Conservation (phyloP, 2,113 vertebrate genomes). For the Notechis scutatus region DNA sequence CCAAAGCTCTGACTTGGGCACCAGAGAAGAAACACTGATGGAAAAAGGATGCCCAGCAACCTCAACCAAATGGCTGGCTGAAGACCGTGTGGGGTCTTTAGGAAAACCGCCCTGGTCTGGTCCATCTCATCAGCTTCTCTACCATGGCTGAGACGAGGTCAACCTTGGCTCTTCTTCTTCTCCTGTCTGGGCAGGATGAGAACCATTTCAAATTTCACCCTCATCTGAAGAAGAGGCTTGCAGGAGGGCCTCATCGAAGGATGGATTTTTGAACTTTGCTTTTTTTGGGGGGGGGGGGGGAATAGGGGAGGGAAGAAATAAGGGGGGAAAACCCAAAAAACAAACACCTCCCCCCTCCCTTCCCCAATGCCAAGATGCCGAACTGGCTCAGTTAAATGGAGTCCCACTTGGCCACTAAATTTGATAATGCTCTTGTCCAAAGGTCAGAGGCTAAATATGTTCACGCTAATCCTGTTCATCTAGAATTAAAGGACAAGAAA, state of each 20-base stretch:
- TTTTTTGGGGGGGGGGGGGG: too few species aligned
- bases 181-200: neutral
- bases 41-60: neutral
- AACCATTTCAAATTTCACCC: neutral
- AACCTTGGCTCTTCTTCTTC: neutral
- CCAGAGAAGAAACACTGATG: neutral
- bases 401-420: constrained; percentile 86
- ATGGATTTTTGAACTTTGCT: constrained; percentile 18
- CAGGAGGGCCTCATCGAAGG: constrained; percentile 2
- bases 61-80: neutral
- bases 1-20: neutral
- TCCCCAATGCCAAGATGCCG: constrained; percentile 35
- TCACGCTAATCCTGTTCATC: constrained; percentile 86
- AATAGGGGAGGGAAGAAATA: neutral
- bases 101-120: neutral
- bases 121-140: neutral
- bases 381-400: constrained; percentile 65
- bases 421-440: constrained; percentile 86
- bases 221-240: neutral
- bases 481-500: constrained; percentile 86
- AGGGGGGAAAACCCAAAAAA: neutral
- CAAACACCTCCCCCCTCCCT: neutral
- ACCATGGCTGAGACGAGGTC: accelerated
- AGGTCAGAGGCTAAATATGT: constrained; percentile 93
- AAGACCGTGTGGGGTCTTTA: neutral